phyloP scores from a whole-genome alignment of 2,888 invertebrate species.

The Hydriomena furcata region DNA sequence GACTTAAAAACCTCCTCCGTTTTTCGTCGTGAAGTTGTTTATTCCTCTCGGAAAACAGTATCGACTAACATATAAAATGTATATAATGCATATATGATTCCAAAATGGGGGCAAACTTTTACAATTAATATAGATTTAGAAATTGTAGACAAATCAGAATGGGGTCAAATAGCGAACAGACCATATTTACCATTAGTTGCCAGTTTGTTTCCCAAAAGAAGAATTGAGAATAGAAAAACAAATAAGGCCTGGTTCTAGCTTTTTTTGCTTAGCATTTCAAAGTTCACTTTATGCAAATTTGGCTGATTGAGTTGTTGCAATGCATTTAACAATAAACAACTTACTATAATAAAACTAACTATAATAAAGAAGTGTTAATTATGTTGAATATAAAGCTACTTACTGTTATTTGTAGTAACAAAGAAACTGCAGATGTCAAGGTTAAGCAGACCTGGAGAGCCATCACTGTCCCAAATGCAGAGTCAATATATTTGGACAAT shows the following conservation, averaged over 20 bases:
- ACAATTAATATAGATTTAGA: no score
- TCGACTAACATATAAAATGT: no score
- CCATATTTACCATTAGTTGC: no score
- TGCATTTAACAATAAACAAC: neutral
- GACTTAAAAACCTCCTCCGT: no score
- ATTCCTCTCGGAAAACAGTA: no score
- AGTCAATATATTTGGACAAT: constrained; percentile 63
- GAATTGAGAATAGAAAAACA: neutral
- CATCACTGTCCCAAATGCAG: constrained; percentile 67
- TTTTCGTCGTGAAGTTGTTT: no score
- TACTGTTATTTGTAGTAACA: constrained; percentile 52
- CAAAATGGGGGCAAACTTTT: no score
- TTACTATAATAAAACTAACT: no score
- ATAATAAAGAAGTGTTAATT: neutral
- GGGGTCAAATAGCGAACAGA: no score
- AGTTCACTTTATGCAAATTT: neutral
- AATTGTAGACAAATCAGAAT: no score
- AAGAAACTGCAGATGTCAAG: constrained; percentile 61
- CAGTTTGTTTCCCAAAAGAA: no score
- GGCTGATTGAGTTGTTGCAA: neutral
- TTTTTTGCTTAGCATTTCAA: neutral
- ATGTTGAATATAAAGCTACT: constrained; percentile 31
- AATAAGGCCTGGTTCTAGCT: constrained; percentile 2
- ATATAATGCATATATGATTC: no score
- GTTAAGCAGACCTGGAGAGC: constrained; percentile 68